phyloP scores from a whole-genome alignment of 2,113 vertebrate genomes.

The Willisornis vidua region DNA sequence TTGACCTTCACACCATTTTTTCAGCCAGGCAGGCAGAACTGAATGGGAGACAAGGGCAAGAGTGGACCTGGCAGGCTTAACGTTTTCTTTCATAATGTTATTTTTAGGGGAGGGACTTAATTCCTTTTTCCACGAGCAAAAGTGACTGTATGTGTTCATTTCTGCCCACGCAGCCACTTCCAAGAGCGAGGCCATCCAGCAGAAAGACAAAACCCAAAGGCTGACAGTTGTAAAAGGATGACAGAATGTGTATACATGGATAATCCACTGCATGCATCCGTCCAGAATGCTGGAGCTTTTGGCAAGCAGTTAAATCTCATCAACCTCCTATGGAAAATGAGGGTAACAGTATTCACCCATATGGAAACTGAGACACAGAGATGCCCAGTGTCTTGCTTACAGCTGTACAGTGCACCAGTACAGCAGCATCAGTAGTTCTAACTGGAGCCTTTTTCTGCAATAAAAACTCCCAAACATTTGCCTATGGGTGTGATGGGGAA shows the following conservation, averaged over 20 bases:
- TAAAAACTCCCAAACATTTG: background rate
- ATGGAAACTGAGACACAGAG: background rate
- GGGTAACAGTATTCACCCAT: background rate
- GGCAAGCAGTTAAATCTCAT: background rate
- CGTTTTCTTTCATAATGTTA: background rate
- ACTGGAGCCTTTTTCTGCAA: background rate
- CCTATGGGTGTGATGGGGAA: background rate
- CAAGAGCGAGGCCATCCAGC: background rate
- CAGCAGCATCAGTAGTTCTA: background rate
- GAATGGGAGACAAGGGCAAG: background rate
- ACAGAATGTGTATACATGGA: conserved; percentile 1
- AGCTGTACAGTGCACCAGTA: background rate
- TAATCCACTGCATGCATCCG: conserved; percentile 1
- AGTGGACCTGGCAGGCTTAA: background rate
- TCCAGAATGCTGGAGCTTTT: conserved; percentile 18
- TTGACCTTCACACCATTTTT: conserved; percentile 19
- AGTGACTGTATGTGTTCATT: background rate
- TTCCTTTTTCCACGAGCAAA: conserved; percentile 19
- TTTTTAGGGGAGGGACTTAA: conserved; percentile 6
- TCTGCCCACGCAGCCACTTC: background rate
- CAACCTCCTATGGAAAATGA: background rate
- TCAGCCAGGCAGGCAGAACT: conserved; percentile 23
- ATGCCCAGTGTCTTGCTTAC: background rate
- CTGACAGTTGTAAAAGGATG: background rate
- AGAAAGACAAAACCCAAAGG: background rate